Percentiles rank a stretch among this genome's conserved stretches.
Evolutionary conservation across 2,888 invertebrate species (phyloP).

Genomic region (Drosophila phalerata): DNA sequence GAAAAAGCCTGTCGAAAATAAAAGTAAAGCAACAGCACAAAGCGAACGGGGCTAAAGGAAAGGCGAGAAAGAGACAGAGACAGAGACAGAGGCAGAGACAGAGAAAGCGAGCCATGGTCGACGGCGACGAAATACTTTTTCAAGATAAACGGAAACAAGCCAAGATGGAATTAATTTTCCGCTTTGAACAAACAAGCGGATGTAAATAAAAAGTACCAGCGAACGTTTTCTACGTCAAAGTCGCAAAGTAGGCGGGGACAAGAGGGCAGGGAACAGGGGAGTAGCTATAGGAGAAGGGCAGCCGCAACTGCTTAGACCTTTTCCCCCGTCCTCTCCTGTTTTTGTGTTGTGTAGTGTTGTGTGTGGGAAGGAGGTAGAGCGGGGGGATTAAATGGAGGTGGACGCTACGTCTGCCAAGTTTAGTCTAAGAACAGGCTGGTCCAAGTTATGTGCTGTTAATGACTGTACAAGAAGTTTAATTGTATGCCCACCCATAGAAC

Average conservation of each 20-base stretch:
- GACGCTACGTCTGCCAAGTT: slow-evolving; percentile 74
- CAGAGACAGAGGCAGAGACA: background rate
- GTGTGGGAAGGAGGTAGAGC: background rate
- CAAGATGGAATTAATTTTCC: slow-evolving; percentile 86
- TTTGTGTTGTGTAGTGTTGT: slow-evolving; percentile 12
- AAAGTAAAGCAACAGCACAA: slow-evolving; percentile 55
- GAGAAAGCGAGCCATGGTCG: slow-evolving; percentile 42
- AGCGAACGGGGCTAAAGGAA: slow-evolving; percentile 15
- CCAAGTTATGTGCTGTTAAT: slow-evolving; percentile 79
- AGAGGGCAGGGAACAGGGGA: background rate
- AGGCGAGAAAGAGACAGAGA: background rate
- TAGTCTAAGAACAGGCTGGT: slow-evolving; percentile 58
- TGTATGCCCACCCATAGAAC: slow-evolving; percentile 64
- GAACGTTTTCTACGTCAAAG: slow-evolving; percentile 71
- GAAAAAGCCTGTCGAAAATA: slow-evolving; percentile 57
- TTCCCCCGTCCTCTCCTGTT: slow-evolving; percentile 14
- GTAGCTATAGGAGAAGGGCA: slow-evolving; percentile 43
- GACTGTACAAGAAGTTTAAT: slow-evolving; percentile 82
- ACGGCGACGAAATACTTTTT: slow-evolving; percentile 72
- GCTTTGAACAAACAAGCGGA: slow-evolving; percentile 85
- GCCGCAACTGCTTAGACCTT: slow-evolving; percentile 63
- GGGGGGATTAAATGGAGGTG: slow-evolving; percentile 24
- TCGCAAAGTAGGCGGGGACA: slow-evolving; percentile 16
- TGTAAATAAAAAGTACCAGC: slow-evolving; percentile 81
- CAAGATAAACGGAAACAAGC: slow-evolving; percentile 84